Base-by-base conservation (phyloP, 2,888 invertebrate species). In the Stenoptilia bipunctidactyla region DNA sequence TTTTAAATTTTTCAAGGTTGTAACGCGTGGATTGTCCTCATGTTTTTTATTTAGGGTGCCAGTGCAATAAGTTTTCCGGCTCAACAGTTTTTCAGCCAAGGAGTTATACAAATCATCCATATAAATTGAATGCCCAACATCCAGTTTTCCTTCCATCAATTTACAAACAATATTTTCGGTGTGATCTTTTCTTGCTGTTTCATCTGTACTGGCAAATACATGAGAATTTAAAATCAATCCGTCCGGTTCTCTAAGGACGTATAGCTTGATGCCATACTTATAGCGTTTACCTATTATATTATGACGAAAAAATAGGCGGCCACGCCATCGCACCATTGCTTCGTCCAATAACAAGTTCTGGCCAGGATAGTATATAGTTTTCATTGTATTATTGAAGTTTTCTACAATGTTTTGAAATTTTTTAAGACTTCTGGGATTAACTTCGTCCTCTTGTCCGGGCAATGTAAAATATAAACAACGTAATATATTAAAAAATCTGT, bases 211-310 rank as follows among this genome's bases (percentile, higher is more conserved):
- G 36, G 47, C 44, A 43, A 47, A 52, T 14, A 53, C 45, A 13
- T 44, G 45, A 39, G 47, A 42, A 38, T 49, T 54, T 36, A 59
- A 41, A 27, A 55, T 45, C 27, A 53, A 42, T 14, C 63, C 62
- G 46, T 55, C 46, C n/a, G 59, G 52, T 50, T 61, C 58, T 10
- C 53, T 53, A 8, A 66, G 46, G 39, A 58, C 14, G 56, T 43
- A 61, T 4, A 63, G 40, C 46, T 53, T 58, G 13, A 60, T 52
- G 1, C 61, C 58, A 44, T 59, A 55, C 43, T 56, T 61, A 34
- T 56, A 56, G 14, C 50, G 43, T 43, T 62, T 61, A 37, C 49
- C 53, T 44, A 53, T 50, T 13, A 61, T 56, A 35, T 53, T 57
- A 45, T 61, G 59, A 12, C 55, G 39, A 34, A 53, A 51, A 34